Base-by-base conservation (phyloP, 2,797 vertebrate species). In the Urophycis tenuis region DNA sequence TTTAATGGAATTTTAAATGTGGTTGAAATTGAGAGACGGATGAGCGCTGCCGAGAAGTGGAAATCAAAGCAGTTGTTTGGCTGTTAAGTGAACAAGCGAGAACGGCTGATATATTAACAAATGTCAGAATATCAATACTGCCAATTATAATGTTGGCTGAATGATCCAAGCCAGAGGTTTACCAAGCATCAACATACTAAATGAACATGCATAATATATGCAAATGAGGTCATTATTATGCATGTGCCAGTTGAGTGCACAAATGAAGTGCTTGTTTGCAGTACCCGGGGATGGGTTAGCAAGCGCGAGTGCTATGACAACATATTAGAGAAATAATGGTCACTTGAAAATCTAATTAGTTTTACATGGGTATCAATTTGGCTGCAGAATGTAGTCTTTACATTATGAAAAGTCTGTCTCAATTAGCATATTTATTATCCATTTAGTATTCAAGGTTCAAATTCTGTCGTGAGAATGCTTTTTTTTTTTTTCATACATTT, bases 251-350 rank as follows among this genome's bases (percentile, higher is more conserved):
- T 93, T 92, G 88, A 90, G 81, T 86, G 87, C 87, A 86, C 83
- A 93, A 91, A 93, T 92, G 82, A 92, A 92, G 92, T 90, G 90
- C 88, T 93, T 89, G 87, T 92, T 92, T 87, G 84, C 85, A 22
- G 88, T 86, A 86, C 85, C 87, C 86, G 41, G 1, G 78, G 81
- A 84, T 87, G 86, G 91, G 88, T 89, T 89, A 89, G 89, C 88
- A 85, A 89, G 86, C 83, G 71, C 84, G 85, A 89, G 87, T 89
- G 91, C 90, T 86, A 82, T 92, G 91, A 91, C 90, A 91, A 91
- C 90, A 90, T 91, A 92, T 93, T 91, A 92, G 83, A 87, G 89
- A 90, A 92, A 91, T 91, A 93, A 93, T 91, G 88, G 91, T 91
- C 90, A 91, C 88, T 91, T 89, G 79, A 91, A 90, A 86, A 88